Conservation (phyloP, 2,113 vertebrate species). For the Gymnarchus niloticus region DNA sequence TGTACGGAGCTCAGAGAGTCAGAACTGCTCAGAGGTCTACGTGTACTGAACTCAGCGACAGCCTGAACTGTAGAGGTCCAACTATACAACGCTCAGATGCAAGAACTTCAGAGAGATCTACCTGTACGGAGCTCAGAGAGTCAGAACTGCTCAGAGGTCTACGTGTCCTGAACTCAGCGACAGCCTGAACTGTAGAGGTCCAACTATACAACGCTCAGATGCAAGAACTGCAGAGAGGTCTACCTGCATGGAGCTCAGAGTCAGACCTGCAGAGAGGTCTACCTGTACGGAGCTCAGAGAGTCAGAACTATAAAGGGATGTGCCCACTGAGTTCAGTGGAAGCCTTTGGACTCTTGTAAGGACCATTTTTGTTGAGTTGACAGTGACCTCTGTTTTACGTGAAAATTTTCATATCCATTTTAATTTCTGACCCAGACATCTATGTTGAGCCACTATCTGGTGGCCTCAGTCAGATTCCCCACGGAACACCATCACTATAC, state of each 20-base stretch:
- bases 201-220: too few species aligned
- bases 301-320: neutral
- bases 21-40: neutral
- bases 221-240: neutral
- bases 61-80: neutral
- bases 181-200: neutral
- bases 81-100: neutral
- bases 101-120: neutral
- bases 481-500: neutral
- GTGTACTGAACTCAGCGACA: neutral
- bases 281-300: neutral
- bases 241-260: neutral
- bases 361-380: neutral
- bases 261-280: neutral
- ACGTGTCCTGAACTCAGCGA: neutral
- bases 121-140: neutral
- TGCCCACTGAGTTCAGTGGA: neutral
- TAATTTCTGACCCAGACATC: neutral
- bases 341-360: too few species aligned
- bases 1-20: neutral
- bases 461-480: neutral
- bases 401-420: neutral
- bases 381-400: too few species aligned
- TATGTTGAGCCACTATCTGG: neutral
- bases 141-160: neutral